A percentile compares a stretch with the other conserved stretches of the same genome.
phyloP scores from a whole-genome alignment of 2,113 vertebrate species.

The Paradisaea rubra region DNA sequence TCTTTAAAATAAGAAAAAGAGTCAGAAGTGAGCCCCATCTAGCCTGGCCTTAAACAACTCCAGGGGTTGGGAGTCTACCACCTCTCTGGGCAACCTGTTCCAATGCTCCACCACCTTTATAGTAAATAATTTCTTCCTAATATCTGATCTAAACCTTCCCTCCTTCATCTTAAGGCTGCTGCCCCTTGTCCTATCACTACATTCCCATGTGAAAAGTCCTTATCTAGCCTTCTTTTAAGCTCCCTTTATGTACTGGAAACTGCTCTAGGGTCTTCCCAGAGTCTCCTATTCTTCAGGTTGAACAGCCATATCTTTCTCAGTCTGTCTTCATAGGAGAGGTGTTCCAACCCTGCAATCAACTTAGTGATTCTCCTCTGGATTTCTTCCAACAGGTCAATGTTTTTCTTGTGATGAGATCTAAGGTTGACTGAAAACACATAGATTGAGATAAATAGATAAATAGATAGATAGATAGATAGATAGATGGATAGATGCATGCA shows the following conservation, averaged over 20 bases:
- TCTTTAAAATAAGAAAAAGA: not conserved
- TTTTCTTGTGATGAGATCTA: not conserved
- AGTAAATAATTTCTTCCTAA: not conserved
- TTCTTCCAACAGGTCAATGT: not conserved
- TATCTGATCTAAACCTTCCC: not conserved
- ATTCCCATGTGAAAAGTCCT: not conserved
- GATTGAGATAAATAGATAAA: not conserved
- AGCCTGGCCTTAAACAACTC: not conserved
- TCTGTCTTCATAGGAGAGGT: not conserved
- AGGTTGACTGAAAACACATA: not conserved
- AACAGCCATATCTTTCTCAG: not conserved
- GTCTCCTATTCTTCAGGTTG: not conserved
- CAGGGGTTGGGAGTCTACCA: not conserved
- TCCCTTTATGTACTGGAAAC: not conserved
- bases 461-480: not conserved
- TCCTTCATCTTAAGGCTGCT: not conserved
- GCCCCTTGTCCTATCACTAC: not conserved
- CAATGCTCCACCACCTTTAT: not conserved
- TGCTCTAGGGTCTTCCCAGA: not conserved
- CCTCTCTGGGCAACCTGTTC: not conserved
- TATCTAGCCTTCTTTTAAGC: not conserved
- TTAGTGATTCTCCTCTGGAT: not conserved
- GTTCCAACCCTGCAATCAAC: not conserved
- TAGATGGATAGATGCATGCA: too few relatives aligned
- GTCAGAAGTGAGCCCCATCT: not conserved